These are phyloP conservation scores for Anthophora plumipes DNA, from an alignment of 2,888 invertebrate genomes.

Conservation along the genomic window DNA sequence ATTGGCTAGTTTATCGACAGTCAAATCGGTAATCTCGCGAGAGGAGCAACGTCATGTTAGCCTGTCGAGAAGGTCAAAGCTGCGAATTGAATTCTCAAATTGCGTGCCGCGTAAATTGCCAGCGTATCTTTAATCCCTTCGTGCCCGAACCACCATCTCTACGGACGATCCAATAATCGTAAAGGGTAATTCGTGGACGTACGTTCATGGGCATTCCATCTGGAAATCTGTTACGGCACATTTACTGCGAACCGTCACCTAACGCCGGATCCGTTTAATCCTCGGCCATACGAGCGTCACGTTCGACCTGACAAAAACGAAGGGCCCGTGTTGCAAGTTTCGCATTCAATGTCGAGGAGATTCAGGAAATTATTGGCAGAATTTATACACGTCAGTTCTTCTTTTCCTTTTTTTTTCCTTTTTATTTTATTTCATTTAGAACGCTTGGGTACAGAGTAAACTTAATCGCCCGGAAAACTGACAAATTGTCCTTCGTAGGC, in stretches of 20 bases:
- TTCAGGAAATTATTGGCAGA: background rate
- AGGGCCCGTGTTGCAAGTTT: background rate
- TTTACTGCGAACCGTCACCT: conserved; percentile 52
- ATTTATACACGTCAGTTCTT: too few relatives aligned
- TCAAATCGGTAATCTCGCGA: conserved; percentile 28
- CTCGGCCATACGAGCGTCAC: background rate
- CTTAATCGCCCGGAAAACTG: too few relatives aligned
- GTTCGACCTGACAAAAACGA: background rate
- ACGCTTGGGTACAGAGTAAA: too few relatives aligned
- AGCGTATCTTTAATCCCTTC: conserved; percentile 62
- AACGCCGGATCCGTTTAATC: conserved; percentile 22
- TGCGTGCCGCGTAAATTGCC: conserved; percentile 57
- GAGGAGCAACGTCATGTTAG: background rate
- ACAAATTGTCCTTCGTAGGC: too few relatives aligned
- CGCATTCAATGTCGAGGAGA: background rate
- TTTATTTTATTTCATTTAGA: too few relatives aligned
- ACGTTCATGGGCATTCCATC: conserved; percentile 50
- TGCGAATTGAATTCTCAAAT: conserved; percentile 67
- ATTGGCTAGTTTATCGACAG: conserved; percentile 43
- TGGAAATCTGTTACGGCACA: conserved; percentile 68
- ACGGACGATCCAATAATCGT: conserved; percentile 63
- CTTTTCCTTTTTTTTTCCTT: too few relatives aligned
- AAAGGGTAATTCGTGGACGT: conserved; percentile 67
- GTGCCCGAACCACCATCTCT: conserved; percentile 32
- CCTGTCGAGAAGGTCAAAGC: conserved; percentile 18